phyloP scores from a whole-genome alignment of 1,140 invertebrate genomes.

The Drosophila azteca region DNA sequence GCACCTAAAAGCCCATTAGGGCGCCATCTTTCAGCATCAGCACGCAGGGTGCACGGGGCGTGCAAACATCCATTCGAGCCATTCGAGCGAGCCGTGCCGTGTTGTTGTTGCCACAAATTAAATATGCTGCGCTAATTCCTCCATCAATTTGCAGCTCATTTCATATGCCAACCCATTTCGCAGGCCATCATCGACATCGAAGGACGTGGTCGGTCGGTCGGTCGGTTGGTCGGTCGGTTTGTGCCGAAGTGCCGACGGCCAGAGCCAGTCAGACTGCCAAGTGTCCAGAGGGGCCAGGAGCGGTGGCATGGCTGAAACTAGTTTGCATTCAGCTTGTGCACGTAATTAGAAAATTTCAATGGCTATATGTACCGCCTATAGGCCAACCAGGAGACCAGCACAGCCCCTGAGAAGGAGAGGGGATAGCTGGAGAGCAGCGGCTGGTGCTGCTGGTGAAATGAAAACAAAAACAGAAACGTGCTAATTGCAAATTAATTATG shows the following conservation, averaged over 20 bases:
- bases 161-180: conserved; percentile 78
- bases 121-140: conserved; percentile 81
- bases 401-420: conserved; percentile 6
- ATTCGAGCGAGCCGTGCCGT: not conserved
- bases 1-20: conserved; percentile 48
- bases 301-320: conserved; percentile 41
- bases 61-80: conserved; percentile 24
- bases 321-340: conserved; percentile 69
- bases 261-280: conserved; percentile 17
- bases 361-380: too few relatives aligned
- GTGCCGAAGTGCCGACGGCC: conserved; percentile 47
- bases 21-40: conserved; percentile 24
- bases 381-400: too few relatives aligned
- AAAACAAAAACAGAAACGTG: conserved; percentile 83
- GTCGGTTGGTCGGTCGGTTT: conserved; percentile 24
- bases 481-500: conserved; percentile 84
- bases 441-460: conserved; percentile 44
- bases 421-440: conserved; percentile 3
- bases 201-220: conserved; percentile 43
- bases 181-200: conserved; percentile 41
- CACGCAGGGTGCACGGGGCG: conserved; percentile 18
- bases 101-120: conserved; percentile 55
- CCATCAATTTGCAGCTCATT: conserved; percentile 82
- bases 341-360: conserved; percentile 77
- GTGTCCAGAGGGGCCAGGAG: conserved; percentile 9